A percentile compares a stretch with the other conserved stretches of the same genome.
These are phyloP conservation scores for Chrysolina americana DNA, from an alignment of 2,888 invertebrate genomes.

Conservation along the genomic window DNA sequence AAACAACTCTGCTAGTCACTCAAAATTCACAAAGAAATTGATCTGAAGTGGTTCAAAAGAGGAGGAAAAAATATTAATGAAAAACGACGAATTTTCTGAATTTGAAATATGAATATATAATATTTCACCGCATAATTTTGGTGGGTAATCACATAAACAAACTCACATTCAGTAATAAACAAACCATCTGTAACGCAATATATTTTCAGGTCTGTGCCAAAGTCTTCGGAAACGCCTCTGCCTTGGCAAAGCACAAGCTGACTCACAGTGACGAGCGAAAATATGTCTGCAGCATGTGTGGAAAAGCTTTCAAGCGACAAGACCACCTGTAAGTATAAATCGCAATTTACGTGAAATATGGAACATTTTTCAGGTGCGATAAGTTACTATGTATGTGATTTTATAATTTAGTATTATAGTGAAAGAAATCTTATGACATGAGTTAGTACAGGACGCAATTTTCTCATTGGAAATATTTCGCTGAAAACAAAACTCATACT, in stretches of 20 bases:
- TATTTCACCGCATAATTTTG: conserved; percentile 3
- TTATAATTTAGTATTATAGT: neutral
- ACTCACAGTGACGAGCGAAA: conserved; percentile 98
- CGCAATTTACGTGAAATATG: conserved; percentile 21
- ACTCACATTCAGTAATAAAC: neutral
- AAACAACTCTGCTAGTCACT: too few species aligned
- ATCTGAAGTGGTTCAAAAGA: too few species aligned
- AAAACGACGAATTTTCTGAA: too few species aligned
- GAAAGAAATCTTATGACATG: neutral
- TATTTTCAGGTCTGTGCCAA: conserved; percentile 90
- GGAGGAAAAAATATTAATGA: too few species aligned
- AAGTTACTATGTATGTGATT: conserved; percentile 6
- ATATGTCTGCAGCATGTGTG: conserved; percentile 95
- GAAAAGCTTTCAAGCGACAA: conserved; percentile 98
- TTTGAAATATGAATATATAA: too few species aligned
- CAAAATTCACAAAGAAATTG: too few species aligned
- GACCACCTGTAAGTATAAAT: conserved; percentile 92
- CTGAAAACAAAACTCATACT: too few species aligned
- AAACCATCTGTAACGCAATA: conserved; percentile 23
- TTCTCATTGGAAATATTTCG: too few species aligned
- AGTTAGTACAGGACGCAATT: neutral
- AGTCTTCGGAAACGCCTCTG: conserved; percentile 97
- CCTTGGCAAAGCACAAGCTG: conserved; percentile 95
- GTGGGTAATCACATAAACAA: neutral
- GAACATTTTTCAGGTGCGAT: conserved; percentile 16